Conservation (phyloP, 1,140 invertebrate species). For the Arion vulgaris region DNA sequence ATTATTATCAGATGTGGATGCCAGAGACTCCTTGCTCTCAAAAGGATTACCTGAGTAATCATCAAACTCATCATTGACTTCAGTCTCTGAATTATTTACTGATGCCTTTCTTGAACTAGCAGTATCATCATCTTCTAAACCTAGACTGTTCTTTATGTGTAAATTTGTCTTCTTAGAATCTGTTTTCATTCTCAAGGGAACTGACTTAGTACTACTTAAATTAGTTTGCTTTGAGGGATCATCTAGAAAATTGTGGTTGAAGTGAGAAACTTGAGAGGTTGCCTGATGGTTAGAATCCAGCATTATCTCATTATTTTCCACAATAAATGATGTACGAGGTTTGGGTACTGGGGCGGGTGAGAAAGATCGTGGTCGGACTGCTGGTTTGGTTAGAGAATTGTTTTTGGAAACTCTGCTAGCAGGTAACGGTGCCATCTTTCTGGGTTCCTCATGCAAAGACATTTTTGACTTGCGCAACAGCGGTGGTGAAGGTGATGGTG, state of each 20-base stretch:
- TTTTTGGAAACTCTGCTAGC: background rate
- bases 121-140: background rate
- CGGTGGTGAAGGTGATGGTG: background rate
- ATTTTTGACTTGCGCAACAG: background rate
- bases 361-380: background rate
- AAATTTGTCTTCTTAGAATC: background rate
- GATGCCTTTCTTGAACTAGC: background rate
- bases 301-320: background rate
- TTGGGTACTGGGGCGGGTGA: background rate
- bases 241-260: conserved; percentile 15
- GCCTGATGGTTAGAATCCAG: background rate
- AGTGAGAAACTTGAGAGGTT: no score
- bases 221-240: conserved; percentile 17
- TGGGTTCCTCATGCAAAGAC: background rate
- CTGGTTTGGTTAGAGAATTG: background rate
- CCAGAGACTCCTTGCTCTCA: background rate
- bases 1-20: background rate
- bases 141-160: background rate
- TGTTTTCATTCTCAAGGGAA: conserved; percentile 8
- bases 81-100: background rate
- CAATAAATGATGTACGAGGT: background rate
- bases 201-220: background rate
- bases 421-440: background rate
- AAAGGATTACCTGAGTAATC: background rate
- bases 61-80: conserved; percentile 23